Conservation (phyloP, 1,140 invertebrate genomes). For the Coenobita brevimanus region DNA sequence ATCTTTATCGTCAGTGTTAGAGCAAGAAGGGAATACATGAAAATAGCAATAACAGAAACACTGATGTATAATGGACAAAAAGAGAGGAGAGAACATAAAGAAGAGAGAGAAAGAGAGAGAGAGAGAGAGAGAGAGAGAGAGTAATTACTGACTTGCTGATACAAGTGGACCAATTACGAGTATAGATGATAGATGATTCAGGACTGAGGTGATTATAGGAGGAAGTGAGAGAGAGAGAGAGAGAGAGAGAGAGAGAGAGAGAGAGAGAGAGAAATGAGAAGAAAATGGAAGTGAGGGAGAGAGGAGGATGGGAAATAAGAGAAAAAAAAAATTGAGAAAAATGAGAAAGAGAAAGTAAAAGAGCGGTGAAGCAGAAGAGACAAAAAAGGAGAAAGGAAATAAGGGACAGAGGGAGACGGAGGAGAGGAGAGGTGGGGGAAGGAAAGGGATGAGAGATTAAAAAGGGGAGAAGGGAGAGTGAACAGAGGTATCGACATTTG, state of each 20-base stretch:
- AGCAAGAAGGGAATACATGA: no score
- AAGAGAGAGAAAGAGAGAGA: slow-evolving; percentile 5
- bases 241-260: not conserved
- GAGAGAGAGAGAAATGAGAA: not conserved
- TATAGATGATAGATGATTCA: no score
- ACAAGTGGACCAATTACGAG: no score
- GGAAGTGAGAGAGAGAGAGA: not conserved
- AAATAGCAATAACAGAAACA: not conserved
- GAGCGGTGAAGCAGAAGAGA: not conserved
- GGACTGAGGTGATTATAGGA: no score
- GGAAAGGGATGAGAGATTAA: no score
- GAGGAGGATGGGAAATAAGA: not conserved
- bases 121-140: no score
- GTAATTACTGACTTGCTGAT: no score
- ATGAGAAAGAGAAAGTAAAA: not conserved
- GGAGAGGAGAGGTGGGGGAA: no score
- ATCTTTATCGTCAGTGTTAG: no score
- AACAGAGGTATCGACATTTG: no score
- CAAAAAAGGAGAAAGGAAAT: not conserved
- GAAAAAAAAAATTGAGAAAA: not conserved
- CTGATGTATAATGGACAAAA: not conserved
- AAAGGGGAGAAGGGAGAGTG: no score
- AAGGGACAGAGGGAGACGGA: not conserved
- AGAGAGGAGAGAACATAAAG: not conserved
- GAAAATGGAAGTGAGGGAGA: not conserved